Conservation (phyloP, 2,888 invertebrate species). For the Leptogaster cylindrica region DNA sequence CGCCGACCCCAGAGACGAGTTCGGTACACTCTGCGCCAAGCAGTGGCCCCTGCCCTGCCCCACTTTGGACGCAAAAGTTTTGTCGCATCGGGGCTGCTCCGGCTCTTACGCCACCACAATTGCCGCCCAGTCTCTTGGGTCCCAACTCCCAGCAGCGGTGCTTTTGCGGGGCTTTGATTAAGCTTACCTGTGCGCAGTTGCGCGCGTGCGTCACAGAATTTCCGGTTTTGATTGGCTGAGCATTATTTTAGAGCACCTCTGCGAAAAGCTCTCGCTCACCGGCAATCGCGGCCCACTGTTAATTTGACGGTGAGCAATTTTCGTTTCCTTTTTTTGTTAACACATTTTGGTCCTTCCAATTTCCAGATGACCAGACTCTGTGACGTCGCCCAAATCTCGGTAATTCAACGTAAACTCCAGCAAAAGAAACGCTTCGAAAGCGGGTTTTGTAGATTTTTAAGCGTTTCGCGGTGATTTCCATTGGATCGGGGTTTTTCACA, state of each 20-base stretch:
- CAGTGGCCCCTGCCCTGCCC: conserved; percentile 20
- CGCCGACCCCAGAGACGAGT: conserved; percentile 44
- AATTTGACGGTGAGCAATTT: too few species aligned
- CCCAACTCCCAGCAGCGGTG: neutral
- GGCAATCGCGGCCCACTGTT: conserved; percentile 11
- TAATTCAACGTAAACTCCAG: too few species aligned
- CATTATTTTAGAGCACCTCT: conserved; percentile 4
- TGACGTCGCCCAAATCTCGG: neutral
- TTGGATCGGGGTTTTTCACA: too few species aligned
- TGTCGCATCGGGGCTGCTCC: conserved; percentile 19
- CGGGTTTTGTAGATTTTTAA: too few species aligned
- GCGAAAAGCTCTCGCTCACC: conserved; percentile 13
- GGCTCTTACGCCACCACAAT: neutral
- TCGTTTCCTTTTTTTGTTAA: too few species aligned
- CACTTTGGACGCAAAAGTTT: conserved; percentile 7
- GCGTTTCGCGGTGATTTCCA: too few species aligned
- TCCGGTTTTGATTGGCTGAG: conserved; percentile 33
- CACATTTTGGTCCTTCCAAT: too few species aligned
- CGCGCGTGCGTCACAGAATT: conserved; percentile 39
- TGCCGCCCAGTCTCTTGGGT: neutral
- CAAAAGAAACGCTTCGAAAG: too few species aligned
- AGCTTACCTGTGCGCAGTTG: conserved; percentile 7
- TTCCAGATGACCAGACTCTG: neutral
- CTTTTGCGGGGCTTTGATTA: conserved; percentile 15
- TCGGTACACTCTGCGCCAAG: neutral